Evolutionary conservation across 2,113 vertebrate species (phyloP), one percentile per base, ranked within the genome.

Genomic region (Rattus rattus): DNA sequence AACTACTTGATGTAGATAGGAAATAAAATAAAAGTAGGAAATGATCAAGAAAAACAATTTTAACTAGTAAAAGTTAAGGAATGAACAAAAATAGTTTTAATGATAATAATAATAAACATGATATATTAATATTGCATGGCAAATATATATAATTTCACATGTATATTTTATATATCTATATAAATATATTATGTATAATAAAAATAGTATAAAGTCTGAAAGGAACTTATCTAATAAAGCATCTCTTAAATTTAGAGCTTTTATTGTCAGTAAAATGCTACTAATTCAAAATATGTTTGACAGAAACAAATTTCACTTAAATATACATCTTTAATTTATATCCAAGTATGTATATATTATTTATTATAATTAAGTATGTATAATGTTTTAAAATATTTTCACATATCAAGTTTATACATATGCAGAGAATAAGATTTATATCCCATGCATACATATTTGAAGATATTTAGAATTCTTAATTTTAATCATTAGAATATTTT

Each of bases 211-310:
- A 54, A 94, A 93, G 39, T 93, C 5, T 81, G 52, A 28, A 0
- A 56, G 86, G 90, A 94, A 95, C 89, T 59, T 52, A 43, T 14
- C 1, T 4, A 67, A 49, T 88, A 16, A 56, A 39, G 81, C 96
- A 95, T 73, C 81, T 92, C 95, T 95, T 97, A 92, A 89, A 39
- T 92, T 94, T 92, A 8, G 94, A 96, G 95, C 75, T 86, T 87
- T 97, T 65, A 49, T 88, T 85, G 4, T 67, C 72, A 79, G 17
- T 36, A 85, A 91, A 61, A 96, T 81, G 72, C 39, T 96, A 22
- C 30, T 94, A 73, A 70, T 87, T 95, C 20, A 20, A 73, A 65
- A 79, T 63, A 16, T 1, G 36, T 13, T 59, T 88, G 52, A 84
- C 19, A 92, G 36, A 83, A 97, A 56, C 1, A 87, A 59, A 17